A percentile compares a stretch with the other conserved stretches of the same genome.
Conservation (phyloP, 2,888 invertebrate species). For the Cephus pygmeus region DNA sequence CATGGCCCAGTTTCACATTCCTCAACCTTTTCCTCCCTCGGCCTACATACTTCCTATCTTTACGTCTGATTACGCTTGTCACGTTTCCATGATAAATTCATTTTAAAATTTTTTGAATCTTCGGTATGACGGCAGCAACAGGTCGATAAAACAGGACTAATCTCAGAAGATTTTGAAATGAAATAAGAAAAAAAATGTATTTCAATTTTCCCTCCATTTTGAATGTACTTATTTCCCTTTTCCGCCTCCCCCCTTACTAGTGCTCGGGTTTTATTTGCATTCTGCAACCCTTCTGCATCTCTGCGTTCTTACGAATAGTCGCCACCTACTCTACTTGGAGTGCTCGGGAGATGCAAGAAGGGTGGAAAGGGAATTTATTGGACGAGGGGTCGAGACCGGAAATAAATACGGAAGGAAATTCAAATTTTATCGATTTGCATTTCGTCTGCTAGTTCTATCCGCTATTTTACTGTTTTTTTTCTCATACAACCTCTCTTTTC, state of each 20-base stretch:
- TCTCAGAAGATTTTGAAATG: neutral
- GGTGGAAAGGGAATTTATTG: neutral
- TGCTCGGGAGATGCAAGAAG: neutral
- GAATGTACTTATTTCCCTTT: neutral
- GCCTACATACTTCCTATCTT: neutral
- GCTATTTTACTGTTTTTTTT: neutral
- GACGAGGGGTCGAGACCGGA: neutral
- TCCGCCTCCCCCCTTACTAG: neutral
- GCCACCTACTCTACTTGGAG: neutral
- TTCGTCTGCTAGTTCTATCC: neutral
- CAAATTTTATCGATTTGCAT: conserved; percentile 11
- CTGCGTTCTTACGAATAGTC: neutral
- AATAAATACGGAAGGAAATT: conserved; percentile 7
- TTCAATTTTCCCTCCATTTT: neutral
- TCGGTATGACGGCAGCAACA: neutral
- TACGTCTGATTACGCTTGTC: neutral
- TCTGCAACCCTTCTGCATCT: neutral
- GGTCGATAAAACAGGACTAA: neutral
- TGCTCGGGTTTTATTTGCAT: neutral
- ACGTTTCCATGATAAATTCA: neutral
- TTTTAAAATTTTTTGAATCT: neutral
- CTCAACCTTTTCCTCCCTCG: conserved; percentile 33
- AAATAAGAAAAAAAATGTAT: neutral
- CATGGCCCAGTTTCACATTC: conserved; percentile 42
- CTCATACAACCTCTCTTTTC: neutral